These are phyloP conservation scores for Chelonia mydas DNA, from an alignment of 2,797 vertebrate species.

Conservation along the genomic window DNA sequence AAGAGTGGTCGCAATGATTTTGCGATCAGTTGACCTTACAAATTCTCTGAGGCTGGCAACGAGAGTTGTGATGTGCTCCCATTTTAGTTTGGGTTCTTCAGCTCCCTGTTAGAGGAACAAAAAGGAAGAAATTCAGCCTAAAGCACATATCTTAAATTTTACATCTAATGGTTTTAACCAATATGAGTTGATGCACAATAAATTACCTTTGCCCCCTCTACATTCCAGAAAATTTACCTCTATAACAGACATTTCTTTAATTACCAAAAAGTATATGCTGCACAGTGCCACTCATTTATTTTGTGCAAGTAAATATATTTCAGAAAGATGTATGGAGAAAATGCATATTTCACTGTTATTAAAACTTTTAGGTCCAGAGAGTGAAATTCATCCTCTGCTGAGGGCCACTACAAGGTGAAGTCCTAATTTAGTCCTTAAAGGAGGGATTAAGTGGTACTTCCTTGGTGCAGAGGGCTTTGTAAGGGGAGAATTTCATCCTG, in stretches of 20 bases:
- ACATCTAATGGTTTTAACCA: neutral
- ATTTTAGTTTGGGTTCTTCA: constrained; percentile 91
- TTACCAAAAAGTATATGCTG: neutral
- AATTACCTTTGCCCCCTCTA: neutral
- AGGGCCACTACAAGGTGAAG: neutral
- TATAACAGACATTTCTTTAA: neutral
- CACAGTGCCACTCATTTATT: neutral
- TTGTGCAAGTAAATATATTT: neutral
- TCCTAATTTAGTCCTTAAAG: neutral
- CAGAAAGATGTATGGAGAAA: neutral
- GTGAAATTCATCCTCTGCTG: neutral
- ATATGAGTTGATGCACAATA: neutral
- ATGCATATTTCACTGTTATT: neutral
- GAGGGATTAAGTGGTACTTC: neutral
- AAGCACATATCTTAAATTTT: neutral
- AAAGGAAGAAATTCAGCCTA: neutral
- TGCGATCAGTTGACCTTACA: constrained; percentile 95
- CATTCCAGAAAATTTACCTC: neutral
- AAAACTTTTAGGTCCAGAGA: neutral
- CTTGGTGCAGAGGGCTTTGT: neutral
- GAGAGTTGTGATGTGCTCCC: constrained; percentile 91
- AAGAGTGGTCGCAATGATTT: constrained; percentile 93
- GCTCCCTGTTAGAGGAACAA: constrained; percentile 83
- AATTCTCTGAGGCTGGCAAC: constrained; percentile 93
- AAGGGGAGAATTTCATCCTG: neutral